Percentiles rank a stretch among this genome's conserved stretches.
Evolutionary conservation across 2,113 vertebrate genomes (phyloP).

Genomic region (Hippoglossus stenolepis): DNA sequence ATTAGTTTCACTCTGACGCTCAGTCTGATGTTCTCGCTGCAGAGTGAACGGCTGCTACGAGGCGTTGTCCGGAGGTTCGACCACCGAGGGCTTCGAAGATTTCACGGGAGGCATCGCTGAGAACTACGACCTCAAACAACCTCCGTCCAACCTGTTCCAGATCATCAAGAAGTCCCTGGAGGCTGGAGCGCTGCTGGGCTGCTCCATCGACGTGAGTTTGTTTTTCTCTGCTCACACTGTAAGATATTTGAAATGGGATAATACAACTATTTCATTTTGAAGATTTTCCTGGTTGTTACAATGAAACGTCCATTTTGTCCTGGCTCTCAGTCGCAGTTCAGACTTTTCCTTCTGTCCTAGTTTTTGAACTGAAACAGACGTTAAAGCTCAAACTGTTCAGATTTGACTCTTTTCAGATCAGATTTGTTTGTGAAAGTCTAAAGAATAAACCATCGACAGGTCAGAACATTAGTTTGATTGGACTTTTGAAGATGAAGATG

Average conservation of each 20-base stretch:
- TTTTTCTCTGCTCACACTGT: not conserved
- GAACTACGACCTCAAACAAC: conserved; percentile 86
- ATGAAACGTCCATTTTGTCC: no score
- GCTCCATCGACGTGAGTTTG: conserved; percentile 92
- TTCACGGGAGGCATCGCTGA: conserved; percentile 95
- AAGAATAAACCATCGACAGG: no score
- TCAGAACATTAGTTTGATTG: no score
- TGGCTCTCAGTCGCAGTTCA: no score
- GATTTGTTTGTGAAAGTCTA: no score
- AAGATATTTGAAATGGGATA: not conserved
- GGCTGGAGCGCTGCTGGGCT: conserved; percentile 91
- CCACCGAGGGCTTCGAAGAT: conserved; percentile 95
- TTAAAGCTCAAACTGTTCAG: no score
- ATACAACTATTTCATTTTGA: not conserved
- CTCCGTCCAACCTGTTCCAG: conserved; percentile 88
- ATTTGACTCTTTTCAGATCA: no score
- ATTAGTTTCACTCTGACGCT: not conserved
- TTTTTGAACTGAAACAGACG: no score
- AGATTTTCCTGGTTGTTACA: no score
- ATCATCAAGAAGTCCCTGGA: conserved; percentile 92
- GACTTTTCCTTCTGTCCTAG: no score
- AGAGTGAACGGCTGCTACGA: conserved; percentile 93
- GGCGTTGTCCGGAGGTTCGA: conserved; percentile 90
- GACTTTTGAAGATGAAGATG: not conserved
- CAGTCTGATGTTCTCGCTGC: not conserved